phyloP scores from a whole-genome alignment of 92 coral and sea anemone genomes.

The Blastomussa wellsi region DNA sequence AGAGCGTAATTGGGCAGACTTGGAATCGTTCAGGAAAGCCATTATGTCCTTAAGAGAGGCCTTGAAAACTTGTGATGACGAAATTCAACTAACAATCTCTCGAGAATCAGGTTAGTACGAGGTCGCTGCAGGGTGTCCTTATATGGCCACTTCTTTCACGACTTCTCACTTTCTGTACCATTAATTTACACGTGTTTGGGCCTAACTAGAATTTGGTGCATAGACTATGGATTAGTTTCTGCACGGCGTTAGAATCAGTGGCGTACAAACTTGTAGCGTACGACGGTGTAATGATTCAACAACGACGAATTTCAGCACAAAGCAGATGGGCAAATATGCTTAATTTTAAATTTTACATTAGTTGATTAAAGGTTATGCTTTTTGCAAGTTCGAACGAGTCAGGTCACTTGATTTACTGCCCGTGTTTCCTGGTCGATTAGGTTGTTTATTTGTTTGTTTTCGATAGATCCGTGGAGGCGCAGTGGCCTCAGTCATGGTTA shows the following conservation, averaged over 20 bases:
- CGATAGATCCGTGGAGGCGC: not conserved
- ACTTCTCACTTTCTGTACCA: not conserved
- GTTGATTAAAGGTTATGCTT: not conserved
- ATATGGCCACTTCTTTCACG: not conserved
- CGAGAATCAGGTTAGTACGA: not conserved
- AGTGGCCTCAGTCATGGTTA: not conserved
- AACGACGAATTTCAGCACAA: not conserved
- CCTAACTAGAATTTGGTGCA: not conserved
- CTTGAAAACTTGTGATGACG: not conserved
- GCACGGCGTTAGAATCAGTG: not conserved
- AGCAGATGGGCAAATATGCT: not conserved
- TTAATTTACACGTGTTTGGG: not conserved
- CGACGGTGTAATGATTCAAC: not conserved
- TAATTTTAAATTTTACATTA: not conserved
- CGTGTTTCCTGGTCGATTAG: not conserved
- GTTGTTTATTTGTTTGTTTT: not conserved
- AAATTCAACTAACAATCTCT: not conserved
- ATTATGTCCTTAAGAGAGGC: not conserved
- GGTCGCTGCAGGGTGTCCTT: not conserved
- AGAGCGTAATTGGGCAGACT: not conserved
- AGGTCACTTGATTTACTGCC: not conserved
- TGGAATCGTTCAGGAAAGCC: slow-evolving; percentile 3
- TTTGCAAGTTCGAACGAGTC: not conserved
- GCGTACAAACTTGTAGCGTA: not conserved
- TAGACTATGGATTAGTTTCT: not conserved